Base-by-base conservation (phyloP, 2,113 vertebrate species). In the Zosterops hypoxanthus region DNA sequence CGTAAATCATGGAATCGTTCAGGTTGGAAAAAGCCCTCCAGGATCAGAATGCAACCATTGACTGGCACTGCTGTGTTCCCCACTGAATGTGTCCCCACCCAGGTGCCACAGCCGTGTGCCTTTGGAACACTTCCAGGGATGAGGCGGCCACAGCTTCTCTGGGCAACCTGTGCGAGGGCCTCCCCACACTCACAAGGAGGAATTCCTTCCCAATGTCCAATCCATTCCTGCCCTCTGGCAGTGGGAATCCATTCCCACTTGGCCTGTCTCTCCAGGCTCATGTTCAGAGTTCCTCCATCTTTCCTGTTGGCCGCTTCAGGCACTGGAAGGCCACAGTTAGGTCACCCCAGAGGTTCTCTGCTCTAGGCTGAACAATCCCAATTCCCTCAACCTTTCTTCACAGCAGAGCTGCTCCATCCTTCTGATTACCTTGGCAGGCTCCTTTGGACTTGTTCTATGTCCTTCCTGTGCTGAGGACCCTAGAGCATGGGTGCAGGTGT, bases 101-200 rank as follows among this genome's bases (percentile, higher is more conserved):
- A 36, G 10, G 42, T 64, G 57, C 25, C 31, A 22, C 6, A 0
- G 65, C 42, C 1, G 0, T 21, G 14, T 9, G 21, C 50, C 42
- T 36, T 42, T 15, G 36, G 66, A 34, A 2, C 34, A 18, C 42
- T 50, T 1, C 18, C 26, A 23, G 50, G 26, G 59, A 8, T 14
- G 31, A 6, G 65, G 34, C 14, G 25, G 49, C 21, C 34, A 34
- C 42, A 44, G 59, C 66, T 65, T 2, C 34, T 42, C 57, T 49
- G 57, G 49, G 29, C 4, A 15, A 1, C 12, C 24, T 42, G 29
- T 49, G 49, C 5, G 6, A 26, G 31, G 14, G 34, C 36, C 42
- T 66, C 3, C 4, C 16, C 29, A 16, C 26, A 28, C 33, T 33
- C 36, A 1, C 26, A 44, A 21, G 6, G 3, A 47, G 2, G 4